A percentile compares a stretch with the other conserved stretches of the same genome.
phyloP scores from a whole-genome alignment of 2,113 vertebrate genomes.

The Calyptomena viridis region DNA sequence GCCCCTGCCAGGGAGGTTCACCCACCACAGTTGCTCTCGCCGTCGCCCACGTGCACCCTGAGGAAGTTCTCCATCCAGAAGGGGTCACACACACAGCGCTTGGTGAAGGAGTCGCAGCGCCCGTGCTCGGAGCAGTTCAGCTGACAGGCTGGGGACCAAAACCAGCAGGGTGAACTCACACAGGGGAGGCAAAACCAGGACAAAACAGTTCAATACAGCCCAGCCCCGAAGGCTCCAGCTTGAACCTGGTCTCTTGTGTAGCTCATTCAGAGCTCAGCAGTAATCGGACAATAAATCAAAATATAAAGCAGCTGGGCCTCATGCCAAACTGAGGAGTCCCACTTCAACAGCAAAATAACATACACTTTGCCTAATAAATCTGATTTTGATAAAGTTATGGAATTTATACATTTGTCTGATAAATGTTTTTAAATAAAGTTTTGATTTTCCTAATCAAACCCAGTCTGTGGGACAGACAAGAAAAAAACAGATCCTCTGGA shows the following conservation, averaged over 20 bases:
- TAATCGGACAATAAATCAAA: background rate
- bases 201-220: rapidly evolving
- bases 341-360: background rate
- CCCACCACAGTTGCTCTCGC: conserved; percentile 95
- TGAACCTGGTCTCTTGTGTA: background rate
- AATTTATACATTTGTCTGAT: background rate
- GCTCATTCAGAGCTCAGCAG: background rate
- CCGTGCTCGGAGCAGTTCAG: conserved; percentile 95
- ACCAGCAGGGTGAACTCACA: background rate
- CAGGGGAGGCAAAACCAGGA: background rate
- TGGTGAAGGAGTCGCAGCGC: conserved; percentile 91
- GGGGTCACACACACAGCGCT: conserved; percentile 90
- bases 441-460: background rate
- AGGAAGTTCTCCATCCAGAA: conserved; percentile 99
- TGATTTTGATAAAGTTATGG: background rate
- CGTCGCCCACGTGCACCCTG: conserved; percentile 85
- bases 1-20: background rate
- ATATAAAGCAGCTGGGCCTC: background rate
- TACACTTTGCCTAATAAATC: background rate
- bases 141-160: conserved; percentile 85
- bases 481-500: background rate
- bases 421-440: background rate
- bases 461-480: background rate
- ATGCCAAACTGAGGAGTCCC: background rate
- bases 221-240: background rate